phyloP scores from a whole-genome alignment of 2,888 invertebrate species.

The Agriotes lineatus region DNA sequence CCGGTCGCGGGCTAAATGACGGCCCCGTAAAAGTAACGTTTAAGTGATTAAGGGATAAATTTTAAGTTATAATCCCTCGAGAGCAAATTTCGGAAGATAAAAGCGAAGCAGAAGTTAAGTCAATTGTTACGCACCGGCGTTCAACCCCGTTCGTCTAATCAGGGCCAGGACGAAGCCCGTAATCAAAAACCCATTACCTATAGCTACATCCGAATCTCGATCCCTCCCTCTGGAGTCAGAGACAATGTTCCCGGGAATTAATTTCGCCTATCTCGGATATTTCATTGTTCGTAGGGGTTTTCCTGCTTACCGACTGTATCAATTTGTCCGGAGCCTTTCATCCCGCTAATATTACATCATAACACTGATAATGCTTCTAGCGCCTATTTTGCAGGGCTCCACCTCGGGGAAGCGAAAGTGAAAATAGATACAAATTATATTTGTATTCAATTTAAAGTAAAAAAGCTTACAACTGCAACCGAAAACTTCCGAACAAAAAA shows the following conservation, averaged over 20 bases:
- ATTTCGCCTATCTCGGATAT: conserved; percentile 48
- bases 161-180: conserved; percentile 54
- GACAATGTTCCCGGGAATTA: conserved; percentile 48
- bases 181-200: conserved; percentile 63
- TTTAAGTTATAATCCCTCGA: conserved; percentile 43
- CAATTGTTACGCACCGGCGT: conserved; percentile 56
- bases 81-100: conserved; percentile 49
- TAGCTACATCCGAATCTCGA: conserved; percentile 45
- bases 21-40: conserved; percentile 23
- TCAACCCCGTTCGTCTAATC: conserved; percentile 53
- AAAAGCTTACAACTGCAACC: conserved; percentile 40
- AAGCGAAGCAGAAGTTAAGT: conserved; percentile 52
- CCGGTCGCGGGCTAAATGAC: conserved; percentile 4
- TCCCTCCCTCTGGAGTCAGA: conserved; percentile 42
- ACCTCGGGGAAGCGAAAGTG: conserved; percentile 1
- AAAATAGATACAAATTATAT: conserved; percentile 43
- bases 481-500: conserved; percentile 46
- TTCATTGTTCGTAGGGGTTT: conserved; percentile 46
- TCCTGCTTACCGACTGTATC: conserved; percentile 44
- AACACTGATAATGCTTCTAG: conserved; percentile 33
- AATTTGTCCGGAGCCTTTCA: conserved; percentile 49
- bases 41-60: conserved; percentile 35
- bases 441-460: conserved; percentile 54
- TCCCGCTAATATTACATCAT: conserved; percentile 43
- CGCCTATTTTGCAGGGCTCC: conserved; percentile 9